These are phyloP conservation scores for Maconellicoccus hirsutus DNA, from an alignment of 1,140 invertebrate species.

Conservation along the genomic window DNA sequence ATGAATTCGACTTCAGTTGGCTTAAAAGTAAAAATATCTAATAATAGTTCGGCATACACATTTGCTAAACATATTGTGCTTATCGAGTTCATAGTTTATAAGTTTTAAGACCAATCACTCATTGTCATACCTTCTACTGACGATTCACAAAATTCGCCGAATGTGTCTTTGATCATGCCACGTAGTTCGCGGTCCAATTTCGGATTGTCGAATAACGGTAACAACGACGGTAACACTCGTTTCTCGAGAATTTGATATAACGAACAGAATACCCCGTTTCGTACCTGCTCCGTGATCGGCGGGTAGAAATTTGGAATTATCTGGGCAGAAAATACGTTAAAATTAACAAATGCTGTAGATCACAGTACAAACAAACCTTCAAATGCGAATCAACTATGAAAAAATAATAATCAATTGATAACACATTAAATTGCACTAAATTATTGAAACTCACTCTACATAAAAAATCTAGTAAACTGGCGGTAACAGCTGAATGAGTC, in stretches of 20 bases:
- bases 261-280: slow-evolving; percentile 83
- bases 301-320: slow-evolving; percentile 91
- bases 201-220: slow-evolving; percentile 83
- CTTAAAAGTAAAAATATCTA: not conserved
- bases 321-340: slow-evolving; percentile 39
- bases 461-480: slow-evolving; percentile 87
- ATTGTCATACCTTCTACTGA: slow-evolving; percentile 30
- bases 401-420: too few species aligned
- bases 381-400: too few species aligned
- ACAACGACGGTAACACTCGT: slow-evolving; percentile 75
- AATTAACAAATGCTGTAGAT: not conserved
- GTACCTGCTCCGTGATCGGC: slow-evolving; percentile 67
- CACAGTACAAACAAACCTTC: not conserved
- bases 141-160: slow-evolving; percentile 76
- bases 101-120: too few species aligned
- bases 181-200: slow-evolving; percentile 83
- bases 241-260: slow-evolving; percentile 87
- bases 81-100: too few species aligned
- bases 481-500: slow-evolving; percentile 88
- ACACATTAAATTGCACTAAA: too few species aligned
- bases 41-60: not conserved
- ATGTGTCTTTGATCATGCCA: slow-evolving; percentile 73
- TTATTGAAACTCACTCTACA: slow-evolving; percentile 61
- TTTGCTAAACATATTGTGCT: not conserved
- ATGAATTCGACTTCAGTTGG: not conserved